Evolutionary conservation across 2,113 vertebrate genomes (phyloP).

Genomic region (Pterocles burchelli): DNA sequence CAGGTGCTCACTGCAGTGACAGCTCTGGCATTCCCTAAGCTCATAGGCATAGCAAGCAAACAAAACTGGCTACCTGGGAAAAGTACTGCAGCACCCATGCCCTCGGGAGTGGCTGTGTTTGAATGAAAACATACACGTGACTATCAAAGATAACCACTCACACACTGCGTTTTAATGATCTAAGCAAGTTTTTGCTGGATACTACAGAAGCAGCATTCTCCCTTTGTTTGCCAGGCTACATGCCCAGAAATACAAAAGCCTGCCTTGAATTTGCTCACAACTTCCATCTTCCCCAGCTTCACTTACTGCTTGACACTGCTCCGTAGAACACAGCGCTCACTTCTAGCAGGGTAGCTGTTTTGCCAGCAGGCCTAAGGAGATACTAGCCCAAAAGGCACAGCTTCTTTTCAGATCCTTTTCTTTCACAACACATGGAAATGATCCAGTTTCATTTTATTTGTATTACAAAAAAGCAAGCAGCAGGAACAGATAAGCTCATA

Average conservation of each 20-base stretch:
- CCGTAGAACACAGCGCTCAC: not conserved
- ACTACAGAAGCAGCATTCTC: not conserved
- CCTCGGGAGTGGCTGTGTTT: not conserved
- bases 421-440: not conserved
- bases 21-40: not conserved
- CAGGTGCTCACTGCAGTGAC: not conserved
- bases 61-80: not conserved
- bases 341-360: not conserved
- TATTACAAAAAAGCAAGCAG: constrained; percentile 3
- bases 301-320: not conserved
- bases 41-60: not conserved
- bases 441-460: not conserved
- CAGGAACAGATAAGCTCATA: not conserved
- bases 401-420: not conserved
- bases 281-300: not conserved
- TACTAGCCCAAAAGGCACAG: not conserved
- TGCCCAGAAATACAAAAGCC: not conserved
- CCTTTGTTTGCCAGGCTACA: not conserved
- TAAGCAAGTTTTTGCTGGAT: not conserved
- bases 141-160: not conserved
- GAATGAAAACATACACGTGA: not conserved
- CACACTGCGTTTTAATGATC: not conserved
- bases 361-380: not conserved
- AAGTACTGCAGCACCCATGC: not conserved
- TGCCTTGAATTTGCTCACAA: not conserved